phyloP scores from a whole-genome alignment of 2,113 vertebrate genomes.

The Apistogramma diplotaenia region DNA sequence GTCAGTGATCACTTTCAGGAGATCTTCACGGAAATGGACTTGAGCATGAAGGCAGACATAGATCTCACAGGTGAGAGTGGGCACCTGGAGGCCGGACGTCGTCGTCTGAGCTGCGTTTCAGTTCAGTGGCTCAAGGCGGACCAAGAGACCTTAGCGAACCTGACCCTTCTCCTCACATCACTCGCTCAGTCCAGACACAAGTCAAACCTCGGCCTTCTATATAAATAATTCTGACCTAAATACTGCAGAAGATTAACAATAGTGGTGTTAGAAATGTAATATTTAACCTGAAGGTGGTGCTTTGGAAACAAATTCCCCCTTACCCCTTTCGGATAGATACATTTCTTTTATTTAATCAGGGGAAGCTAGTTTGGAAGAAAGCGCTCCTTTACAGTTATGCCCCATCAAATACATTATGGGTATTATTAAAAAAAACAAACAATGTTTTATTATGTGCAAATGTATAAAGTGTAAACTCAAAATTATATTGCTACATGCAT shows the following conservation, averaged over 20 bases:
- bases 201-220: not conserved
- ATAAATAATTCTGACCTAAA: not conserved
- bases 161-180: not conserved
- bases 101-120: not conserved
- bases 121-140: not conserved
- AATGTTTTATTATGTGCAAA: not conserved
- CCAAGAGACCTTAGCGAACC: not conserved
- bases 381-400: not conserved
- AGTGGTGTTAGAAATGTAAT: too few species aligned
- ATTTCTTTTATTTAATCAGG: not conserved
- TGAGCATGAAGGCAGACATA: slow-evolving; percentile 66
- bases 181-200: not conserved
- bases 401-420: not conserved
- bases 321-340: not conserved
- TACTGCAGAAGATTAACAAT: not conserved
- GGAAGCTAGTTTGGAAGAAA: not conserved
- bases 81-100: not conserved
- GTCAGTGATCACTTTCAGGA: slow-evolving; percentile 85
- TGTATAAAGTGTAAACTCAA: not conserved
- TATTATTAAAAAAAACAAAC: not conserved
- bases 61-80: slow-evolving; percentile 77
- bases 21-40: slow-evolving; percentile 79
- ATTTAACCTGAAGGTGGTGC: not conserved
- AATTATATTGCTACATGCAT: not conserved
- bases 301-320: not conserved